These are phyloP conservation scores for Drosophila serrata DNA, from an alignment of 1,140 invertebrate genomes.

Conservation along the genomic window DNA sequence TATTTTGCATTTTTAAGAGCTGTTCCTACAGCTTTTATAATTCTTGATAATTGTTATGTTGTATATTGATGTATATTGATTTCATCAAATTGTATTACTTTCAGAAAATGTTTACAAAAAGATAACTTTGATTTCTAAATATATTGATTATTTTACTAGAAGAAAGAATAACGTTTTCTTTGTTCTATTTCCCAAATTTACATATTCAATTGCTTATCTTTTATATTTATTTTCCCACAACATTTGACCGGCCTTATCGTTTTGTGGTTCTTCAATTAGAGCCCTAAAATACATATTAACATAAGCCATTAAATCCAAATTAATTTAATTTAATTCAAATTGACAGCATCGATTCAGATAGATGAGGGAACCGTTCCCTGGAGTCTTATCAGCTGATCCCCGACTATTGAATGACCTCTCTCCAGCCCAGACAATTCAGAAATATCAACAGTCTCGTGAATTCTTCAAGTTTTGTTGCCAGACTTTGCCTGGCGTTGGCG, in stretches of 20 bases:
- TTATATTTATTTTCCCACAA: constrained; percentile 21
- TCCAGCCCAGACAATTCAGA: constrained; percentile 36
- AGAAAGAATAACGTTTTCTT: background rate
- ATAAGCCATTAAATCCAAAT: constrained; percentile 53
- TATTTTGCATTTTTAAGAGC: constrained; percentile 9
- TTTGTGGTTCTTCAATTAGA: constrained; percentile 53
- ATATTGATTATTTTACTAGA: background rate
- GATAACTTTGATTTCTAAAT: background rate
- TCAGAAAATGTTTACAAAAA: background rate
- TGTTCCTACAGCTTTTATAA: background rate
- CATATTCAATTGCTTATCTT: constrained; percentile 2
- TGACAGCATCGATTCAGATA: constrained; percentile 28
- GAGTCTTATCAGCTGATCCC: constrained; percentile 54
- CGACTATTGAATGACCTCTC: constrained; percentile 42
- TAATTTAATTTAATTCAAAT: constrained; percentile 57
- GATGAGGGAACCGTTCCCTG: constrained; percentile 2
- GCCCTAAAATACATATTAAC: constrained; percentile 46
- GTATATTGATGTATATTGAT: no score
- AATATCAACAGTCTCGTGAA: constrained; percentile 55
- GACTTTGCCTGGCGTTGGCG: constrained; percentile 29
- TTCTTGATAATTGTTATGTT: background rate
- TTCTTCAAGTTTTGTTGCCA: constrained; percentile 44
- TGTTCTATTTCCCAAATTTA: background rate
- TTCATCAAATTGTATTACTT: background rate
- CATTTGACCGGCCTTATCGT: constrained; percentile 26